Evolutionary conservation across 2,888 invertebrate genomes (phyloP).

Genomic region (Scaptomyza cyrtandrae): DNA sequence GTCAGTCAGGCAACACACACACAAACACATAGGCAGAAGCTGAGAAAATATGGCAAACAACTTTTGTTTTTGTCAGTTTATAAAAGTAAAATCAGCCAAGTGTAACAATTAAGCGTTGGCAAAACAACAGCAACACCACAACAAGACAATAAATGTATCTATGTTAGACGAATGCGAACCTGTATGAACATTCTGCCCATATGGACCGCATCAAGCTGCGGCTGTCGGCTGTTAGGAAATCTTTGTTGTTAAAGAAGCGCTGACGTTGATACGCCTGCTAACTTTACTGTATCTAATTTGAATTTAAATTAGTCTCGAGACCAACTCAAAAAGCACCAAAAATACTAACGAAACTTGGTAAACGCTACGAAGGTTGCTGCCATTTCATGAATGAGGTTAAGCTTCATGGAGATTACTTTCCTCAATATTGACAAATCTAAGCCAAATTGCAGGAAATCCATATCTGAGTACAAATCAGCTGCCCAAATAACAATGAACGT

Average conservation of each 20-base stretch:
- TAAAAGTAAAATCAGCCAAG: constrained; percentile 80
- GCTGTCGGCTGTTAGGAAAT: constrained; percentile 58
- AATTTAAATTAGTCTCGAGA: constrained; percentile 72
- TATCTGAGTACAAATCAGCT: background rate
- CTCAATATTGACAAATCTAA: constrained; percentile 11
- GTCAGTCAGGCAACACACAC: constrained; percentile 30
- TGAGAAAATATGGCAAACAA: constrained; percentile 74
- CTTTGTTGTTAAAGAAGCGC: constrained; percentile 61
- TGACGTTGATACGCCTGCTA: constrained; percentile 69
- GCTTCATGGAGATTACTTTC: constrained; percentile 13
- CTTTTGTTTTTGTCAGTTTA: constrained; percentile 74
- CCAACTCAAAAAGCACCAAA: constrained; percentile 32
- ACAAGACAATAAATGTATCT: constrained; percentile 21
- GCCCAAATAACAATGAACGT: background rate
- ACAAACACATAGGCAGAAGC: constrained; percentile 14
- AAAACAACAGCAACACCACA: constrained; percentile 49
- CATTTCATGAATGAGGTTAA: constrained; percentile 37
- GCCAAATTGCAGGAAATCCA: background rate
- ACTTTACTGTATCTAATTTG: constrained; percentile 73
- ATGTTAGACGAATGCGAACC: constrained; percentile 34
- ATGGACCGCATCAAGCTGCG: constrained; percentile 57
- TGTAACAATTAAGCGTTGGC: constrained; percentile 78
- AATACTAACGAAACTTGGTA: constrained; percentile 19
- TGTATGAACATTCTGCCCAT: constrained; percentile 56
- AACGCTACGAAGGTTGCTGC: constrained; percentile 32